These are phyloP conservation scores for Sphyrna mokarran DNA, from an alignment of 2,113 vertebrate genomes.

Conservation along the genomic window DNA sequence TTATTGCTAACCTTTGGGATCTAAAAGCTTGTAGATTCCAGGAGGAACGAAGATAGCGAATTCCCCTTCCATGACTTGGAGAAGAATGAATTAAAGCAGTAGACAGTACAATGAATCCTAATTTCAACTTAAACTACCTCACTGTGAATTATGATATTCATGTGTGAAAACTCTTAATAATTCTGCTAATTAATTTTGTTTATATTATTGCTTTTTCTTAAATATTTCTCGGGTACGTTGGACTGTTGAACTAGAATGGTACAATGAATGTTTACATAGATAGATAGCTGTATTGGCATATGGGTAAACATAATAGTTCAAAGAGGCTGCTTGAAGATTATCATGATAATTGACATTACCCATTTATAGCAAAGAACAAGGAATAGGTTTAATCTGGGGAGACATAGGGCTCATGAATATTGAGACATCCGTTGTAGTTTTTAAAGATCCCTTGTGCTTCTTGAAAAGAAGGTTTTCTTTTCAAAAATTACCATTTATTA, in stretches of 20 bases:
- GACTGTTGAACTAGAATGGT: conserved; percentile 8
- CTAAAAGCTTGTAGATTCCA: not conserved
- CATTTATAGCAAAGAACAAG: conserved; percentile 21
- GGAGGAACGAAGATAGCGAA: not conserved
- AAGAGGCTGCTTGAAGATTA: conserved; percentile 24
- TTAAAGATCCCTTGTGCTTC: not conserved
- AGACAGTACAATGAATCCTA: not conserved
- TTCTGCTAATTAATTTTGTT: not conserved
- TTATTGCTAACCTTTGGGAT: not conserved
- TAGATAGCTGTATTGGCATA: not conserved
- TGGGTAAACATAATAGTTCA: not conserved
- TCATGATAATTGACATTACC: not conserved
- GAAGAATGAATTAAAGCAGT: not conserved
- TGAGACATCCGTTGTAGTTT: not conserved
- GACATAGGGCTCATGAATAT: not conserved
- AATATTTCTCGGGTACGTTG: not conserved
- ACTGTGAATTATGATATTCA: not conserved
- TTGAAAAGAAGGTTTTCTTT: not conserved
- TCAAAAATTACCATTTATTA: not conserved
- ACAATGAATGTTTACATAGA: conserved; percentile 20
- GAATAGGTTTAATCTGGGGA: conserved; percentile 13
- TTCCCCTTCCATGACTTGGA: not conserved
- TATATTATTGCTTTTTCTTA: not conserved
- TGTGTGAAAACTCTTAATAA: not conserved
- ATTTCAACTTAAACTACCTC: not conserved